Conservation (phyloP, 2,113 vertebrate genomes). For the Pteronura brasiliensis region DNA sequence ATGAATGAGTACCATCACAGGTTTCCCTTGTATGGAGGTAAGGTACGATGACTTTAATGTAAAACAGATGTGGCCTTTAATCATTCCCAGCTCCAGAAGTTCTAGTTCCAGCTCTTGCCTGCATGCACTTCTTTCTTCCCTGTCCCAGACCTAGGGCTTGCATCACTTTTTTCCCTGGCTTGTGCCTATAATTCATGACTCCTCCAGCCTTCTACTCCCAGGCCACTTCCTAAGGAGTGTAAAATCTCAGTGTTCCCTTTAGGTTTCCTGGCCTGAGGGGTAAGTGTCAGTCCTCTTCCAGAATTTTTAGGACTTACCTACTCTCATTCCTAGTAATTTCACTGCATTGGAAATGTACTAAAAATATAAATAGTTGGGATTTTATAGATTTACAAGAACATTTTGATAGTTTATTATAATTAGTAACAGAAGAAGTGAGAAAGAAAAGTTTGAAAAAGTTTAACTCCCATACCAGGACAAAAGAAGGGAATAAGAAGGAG, state of each 20-base stretch:
- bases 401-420: slow-evolving; percentile 9
- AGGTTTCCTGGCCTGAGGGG: neutral
- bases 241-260: neutral
- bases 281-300: neutral
- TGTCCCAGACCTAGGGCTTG: neutral
- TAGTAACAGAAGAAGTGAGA: slow-evolving; percentile 25
- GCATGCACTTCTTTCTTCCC: neutral
- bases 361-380: slow-evolving; percentile 13
- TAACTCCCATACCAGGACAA: neutral
- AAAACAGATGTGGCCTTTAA: neutral
- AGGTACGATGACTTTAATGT: neutral
- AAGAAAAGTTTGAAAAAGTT: neutral
- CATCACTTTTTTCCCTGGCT: neutral
- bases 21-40: neutral
- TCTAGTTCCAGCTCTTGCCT: neutral
- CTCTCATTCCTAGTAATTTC: slow-evolving; percentile 4
- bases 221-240: neutral
- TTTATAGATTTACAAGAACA: neutral
- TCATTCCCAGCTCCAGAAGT: neutral
- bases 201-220: neutral
- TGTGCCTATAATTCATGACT: neutral
- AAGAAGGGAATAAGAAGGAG: neutral
- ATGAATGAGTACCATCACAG: neutral
- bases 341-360: slow-evolving; percentile 23
- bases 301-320: neutral